Conservation (phyloP, 2,113 vertebrate species). For the Symphodus melops region DNA sequence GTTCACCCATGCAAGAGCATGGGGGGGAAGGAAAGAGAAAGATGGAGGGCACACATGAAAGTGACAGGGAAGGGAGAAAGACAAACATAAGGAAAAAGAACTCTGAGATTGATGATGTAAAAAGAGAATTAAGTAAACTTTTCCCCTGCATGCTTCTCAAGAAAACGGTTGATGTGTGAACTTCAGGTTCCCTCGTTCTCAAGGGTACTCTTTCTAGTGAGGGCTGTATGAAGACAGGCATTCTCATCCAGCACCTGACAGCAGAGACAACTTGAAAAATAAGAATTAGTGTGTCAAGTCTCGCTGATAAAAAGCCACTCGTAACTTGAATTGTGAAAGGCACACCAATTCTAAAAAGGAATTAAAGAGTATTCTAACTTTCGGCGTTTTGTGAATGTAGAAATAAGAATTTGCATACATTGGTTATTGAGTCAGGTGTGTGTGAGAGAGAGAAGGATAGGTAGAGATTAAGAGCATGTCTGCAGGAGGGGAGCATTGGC, state of each 20-base stretch:
- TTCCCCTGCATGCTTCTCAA: slow-evolving; percentile 58
- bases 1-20: slow-evolving; percentile 12
- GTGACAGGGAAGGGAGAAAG: slow-evolving; percentile 34
- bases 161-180: slow-evolving; percentile 61
- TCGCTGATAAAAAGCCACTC: slow-evolving; percentile 51
- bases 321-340: slow-evolving; percentile 52
- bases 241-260: slow-evolving; percentile 37
- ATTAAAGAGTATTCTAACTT: slow-evolving; percentile 56
- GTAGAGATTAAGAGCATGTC: slow-evolving; percentile 46
- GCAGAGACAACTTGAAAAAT: slow-evolving; percentile 59
- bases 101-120: slow-evolving; percentile 57
- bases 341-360: slow-evolving; percentile 38
- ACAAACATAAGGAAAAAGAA: slow-evolving; percentile 23
- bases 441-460: slow-evolving; percentile 23
- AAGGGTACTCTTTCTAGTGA: slow-evolving; percentile 5
- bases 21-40: neutral
- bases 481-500: slow-evolving; percentile 46
- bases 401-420: slow-evolving; percentile 47
- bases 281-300: slow-evolving; percentile 49
- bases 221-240: slow-evolving; percentile 31
- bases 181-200: slow-evolving; percentile 53
- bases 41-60: slow-evolving; percentile 36
- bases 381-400: slow-evolving; percentile 22
- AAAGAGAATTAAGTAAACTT: slow-evolving; percentile 67
- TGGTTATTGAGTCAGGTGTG: slow-evolving; percentile 15